Base-by-base conservation (phyloP, 2,888 invertebrate genomes). In the Deilephila porcellus region DNA sequence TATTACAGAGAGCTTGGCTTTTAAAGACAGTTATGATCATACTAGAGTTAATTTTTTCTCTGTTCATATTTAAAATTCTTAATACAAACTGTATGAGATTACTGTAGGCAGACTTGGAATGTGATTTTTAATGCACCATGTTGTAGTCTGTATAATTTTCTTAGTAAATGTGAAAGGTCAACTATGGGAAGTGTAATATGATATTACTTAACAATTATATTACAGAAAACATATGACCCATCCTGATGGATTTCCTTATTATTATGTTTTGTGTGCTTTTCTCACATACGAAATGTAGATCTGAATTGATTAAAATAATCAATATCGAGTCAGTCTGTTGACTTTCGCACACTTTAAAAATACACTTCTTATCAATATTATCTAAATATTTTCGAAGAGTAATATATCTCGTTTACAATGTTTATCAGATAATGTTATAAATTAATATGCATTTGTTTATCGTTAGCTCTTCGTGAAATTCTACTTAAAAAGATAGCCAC, bases 381-480 rank as follows among this genome's bases (percentile, higher is more conserved):
- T 67, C 52, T 45, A 20, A 67, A 52, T 11, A 52, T 67, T 45
- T 67, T 67, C 25, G 14, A 52, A 14, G 67, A 52, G 67, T 20
- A 60, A 56, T 19, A 34, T 64, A 59, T 71, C 59, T 71, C 60
- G 6, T n/a, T 60, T 45, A 71, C 34, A 60, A 60, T 60, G 60
- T 59, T 59, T 60, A 59, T 59, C 59, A 17, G 25, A 37, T 37
- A 71, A 34, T 32, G 56, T 17, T 59, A 59, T 71, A 71, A 59
- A 34, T 60, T 37, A 60, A 56, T n/a, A 60, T 67, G 72, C 59
- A 59, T 71, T 67, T 67, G 72, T 73, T 67, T 73, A 67, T 67
- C 72, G 56, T 8, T 32, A 67, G n/a, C 17, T 71, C 25, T 52
- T 14, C 29, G 34, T 62, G 37, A 59, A 72, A 64, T 34, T 62